A percentile compares a stretch with the other conserved stretches of the same genome.
Evolutionary conservation across 2,113 vertebrate species (phyloP).

Genomic region (Psettodes erumei): DNA sequence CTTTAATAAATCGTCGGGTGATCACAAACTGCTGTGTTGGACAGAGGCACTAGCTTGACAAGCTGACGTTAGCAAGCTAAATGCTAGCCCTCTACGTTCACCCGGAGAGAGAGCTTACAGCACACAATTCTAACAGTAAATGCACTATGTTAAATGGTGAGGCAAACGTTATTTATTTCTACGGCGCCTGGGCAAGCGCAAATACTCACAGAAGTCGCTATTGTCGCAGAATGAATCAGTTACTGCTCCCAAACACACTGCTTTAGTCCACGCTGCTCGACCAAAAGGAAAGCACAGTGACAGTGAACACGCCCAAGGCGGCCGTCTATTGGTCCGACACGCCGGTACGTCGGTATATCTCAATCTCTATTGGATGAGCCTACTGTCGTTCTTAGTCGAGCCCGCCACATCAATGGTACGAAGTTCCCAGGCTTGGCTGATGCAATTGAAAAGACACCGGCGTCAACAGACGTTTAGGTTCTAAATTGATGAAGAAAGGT

Average conservation of each 20-base stretch:
- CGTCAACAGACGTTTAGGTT: not conserved
- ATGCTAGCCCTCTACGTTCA: constrained; percentile 27
- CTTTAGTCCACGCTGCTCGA: constrained; percentile 63
- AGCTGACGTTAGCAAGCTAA: constrained; percentile 54
- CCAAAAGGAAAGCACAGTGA: constrained; percentile 12
- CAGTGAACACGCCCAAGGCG: constrained; percentile 25
- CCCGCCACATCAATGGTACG: constrained; percentile 37
- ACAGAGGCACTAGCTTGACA: constrained; percentile 32
- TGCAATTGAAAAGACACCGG: constrained; percentile 75
- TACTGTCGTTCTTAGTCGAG: constrained; percentile 56
- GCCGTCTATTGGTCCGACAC: constrained; percentile 54
- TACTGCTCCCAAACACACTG: constrained; percentile 44
- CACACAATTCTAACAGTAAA: not conserved
- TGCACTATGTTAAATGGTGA: not conserved
- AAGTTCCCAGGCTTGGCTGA: constrained; percentile 73
- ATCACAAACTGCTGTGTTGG: not conserved
- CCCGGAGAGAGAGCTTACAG: not conserved
- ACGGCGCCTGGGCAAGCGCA: accelerated
- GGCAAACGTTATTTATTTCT: not conserved
- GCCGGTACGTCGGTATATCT: accelerated
- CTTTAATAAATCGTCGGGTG: not conserved
- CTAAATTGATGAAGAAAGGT: not conserved
- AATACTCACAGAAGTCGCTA: constrained; percentile 73
- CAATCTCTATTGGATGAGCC: constrained; percentile 61
- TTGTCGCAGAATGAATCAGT: constrained; percentile 38